Percentiles rank a stretch among this genome's conserved stretches.
phyloP scores from a whole-genome alignment of 1,140 invertebrate species.

The Drosophila lowei region DNA sequence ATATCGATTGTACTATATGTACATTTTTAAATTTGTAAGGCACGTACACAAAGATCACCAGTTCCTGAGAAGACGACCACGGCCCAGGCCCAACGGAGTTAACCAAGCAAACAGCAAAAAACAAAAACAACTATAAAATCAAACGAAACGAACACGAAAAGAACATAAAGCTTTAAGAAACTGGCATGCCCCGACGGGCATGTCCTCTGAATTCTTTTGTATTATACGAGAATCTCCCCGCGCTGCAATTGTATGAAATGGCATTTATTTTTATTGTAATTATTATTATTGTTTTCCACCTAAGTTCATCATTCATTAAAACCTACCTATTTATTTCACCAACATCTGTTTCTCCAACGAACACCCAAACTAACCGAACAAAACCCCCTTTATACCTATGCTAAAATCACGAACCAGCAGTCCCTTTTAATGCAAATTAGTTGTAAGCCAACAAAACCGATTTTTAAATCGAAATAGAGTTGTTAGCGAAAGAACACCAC shows the following conservation, averaged over 20 bases:
- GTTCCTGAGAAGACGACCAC: slow-evolving; percentile 58
- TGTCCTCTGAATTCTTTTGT: slow-evolving; percentile 54
- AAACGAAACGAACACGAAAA: slow-evolving; percentile 42
- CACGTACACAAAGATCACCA: slow-evolving; percentile 60
- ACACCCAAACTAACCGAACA: slow-evolving; percentile 42
- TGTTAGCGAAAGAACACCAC: slow-evolving; percentile 28
- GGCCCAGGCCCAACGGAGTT: slow-evolving; percentile 41
- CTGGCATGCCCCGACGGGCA: slow-evolving; percentile 15
- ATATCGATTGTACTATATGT: slow-evolving; percentile 36
- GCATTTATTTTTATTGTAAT: slow-evolving; percentile 57
- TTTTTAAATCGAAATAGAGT: slow-evolving; percentile 52
- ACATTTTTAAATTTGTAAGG: slow-evolving; percentile 55
- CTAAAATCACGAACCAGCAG: slow-evolving; percentile 37
- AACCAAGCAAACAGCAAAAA: slow-evolving; percentile 29
- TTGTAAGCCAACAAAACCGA: slow-evolving; percentile 36
- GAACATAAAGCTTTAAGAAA: slow-evolving; percentile 68
- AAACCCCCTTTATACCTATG: slow-evolving; percentile 24
- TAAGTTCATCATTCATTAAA: slow-evolving; percentile 46
- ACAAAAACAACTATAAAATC: slow-evolving; percentile 18
- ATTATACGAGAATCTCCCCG: slow-evolving; percentile 59
- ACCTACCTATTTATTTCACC: slow-evolving; percentile 65
- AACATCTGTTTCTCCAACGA: slow-evolving; percentile 24
- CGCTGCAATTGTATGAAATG: slow-evolving; percentile 42
- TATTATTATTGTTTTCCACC: slow-evolving; percentile 17
- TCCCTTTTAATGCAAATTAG: slow-evolving; percentile 64